These are phyloP conservation scores for Eupithecia exiguata DNA, from an alignment of 2,888 invertebrate species.

Conservation along the genomic window DNA sequence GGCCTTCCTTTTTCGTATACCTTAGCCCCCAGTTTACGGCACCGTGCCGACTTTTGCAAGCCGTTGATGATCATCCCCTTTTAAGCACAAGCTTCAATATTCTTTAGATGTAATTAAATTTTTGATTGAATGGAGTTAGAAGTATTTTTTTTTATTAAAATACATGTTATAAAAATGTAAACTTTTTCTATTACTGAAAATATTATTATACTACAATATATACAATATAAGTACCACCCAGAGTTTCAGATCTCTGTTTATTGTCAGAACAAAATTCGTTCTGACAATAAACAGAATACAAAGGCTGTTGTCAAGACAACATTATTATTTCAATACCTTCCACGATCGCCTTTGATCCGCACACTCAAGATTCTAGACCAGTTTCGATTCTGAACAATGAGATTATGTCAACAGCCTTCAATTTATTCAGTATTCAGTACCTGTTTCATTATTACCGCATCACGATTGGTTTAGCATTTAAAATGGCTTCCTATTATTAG, in stretches of 20 bases:
- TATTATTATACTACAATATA: too few species aligned
- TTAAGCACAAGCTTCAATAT: neutral
- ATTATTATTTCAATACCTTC: neutral
- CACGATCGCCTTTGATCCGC: slow-evolving; percentile 2
- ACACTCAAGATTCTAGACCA: neutral
- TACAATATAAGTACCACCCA: too few species aligned
- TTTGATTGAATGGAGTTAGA: too few species aligned
- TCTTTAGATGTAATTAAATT: too few species aligned
- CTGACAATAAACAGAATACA: too few species aligned
- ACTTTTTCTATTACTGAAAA: too few species aligned
- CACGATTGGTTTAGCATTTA: slow-evolving; percentile 56
- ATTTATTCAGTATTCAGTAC: slow-evolving; percentile 35
- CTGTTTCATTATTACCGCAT: slow-evolving; percentile 37
- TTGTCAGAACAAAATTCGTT: neutral
- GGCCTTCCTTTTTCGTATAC: neutral
- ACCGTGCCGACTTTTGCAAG: neutral
- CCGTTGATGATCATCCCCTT: neutral
- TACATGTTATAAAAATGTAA: too few species aligned
- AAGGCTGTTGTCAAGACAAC: neutral
- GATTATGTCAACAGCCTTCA: slow-evolving; percentile 25
- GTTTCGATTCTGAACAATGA: slow-evolving; percentile 14
- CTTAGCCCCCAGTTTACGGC: neutral
- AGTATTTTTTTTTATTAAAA: too few species aligned
- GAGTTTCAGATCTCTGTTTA: neutral
- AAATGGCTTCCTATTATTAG: slow-evolving; percentile 43